phyloP scores from a whole-genome alignment of 2,797 vertebrate species.

The Rhinogobio ventralis region DNA sequence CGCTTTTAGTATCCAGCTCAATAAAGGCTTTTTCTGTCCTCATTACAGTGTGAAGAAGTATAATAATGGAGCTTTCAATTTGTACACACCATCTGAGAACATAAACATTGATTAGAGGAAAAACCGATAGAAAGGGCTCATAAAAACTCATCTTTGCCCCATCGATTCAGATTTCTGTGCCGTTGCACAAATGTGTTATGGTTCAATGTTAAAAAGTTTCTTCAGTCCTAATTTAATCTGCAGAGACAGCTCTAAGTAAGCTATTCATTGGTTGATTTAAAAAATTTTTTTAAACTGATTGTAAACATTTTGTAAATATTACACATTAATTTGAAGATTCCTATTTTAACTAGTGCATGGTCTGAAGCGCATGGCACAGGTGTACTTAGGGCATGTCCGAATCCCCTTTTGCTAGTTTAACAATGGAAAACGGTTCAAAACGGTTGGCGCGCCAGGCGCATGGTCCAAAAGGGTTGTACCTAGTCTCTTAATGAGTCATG shows the following conservation, averaged over 20 bases:
- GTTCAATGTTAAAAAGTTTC: neutral
- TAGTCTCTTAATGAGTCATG: too few relatives aligned
- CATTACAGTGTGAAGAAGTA: neutral
- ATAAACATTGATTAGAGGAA: neutral
- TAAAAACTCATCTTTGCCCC: neutral
- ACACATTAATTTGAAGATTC: neutral
- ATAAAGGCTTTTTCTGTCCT: neutral
- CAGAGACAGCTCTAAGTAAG: neutral
- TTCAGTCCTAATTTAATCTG: neutral
- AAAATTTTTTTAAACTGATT: too few relatives aligned
- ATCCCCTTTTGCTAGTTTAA: too few relatives aligned
- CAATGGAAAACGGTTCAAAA: too few relatives aligned
- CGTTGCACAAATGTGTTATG: neutral
- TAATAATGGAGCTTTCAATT: neutral
- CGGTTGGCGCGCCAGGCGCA: too few relatives aligned
- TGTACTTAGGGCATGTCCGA: too few relatives aligned
- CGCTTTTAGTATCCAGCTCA: neutral
- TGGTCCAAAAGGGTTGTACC: too few relatives aligned
- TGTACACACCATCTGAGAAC: neutral
- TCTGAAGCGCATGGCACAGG: too few relatives aligned
- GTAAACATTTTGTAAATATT: neutral
- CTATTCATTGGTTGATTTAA: neutral
- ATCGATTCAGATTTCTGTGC: neutral
- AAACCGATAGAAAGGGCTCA: neutral
- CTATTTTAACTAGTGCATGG: too few relatives aligned